Evolutionary conservation across 2,113 vertebrate genomes (phyloP), one percentile per base, ranked within the genome.

Genomic region (Clarias magur): DNA sequence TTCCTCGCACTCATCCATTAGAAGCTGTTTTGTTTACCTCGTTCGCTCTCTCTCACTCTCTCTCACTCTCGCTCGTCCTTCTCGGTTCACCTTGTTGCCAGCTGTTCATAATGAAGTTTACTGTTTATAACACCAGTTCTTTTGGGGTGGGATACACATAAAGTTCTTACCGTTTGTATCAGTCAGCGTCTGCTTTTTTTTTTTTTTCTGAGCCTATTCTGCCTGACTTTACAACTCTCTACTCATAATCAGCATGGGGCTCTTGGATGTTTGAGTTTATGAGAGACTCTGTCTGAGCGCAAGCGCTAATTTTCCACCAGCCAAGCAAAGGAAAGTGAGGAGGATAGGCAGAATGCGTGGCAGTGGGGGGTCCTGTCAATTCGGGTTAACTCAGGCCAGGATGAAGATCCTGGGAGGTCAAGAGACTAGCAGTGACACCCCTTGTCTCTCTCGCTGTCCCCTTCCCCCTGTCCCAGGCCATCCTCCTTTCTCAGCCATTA

Each of bases 31-130:
- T 91, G 89, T 88, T 92, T 95, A 93, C 93, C 92, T 62, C 72
- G 16, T 54, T 65, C 67, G 54, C 82, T 59, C 19, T 23, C 75
- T 80, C 85, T 78, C 75, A 38, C 34, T 83, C 57, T 86, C 81
- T 79, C 81, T 86, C 79, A 76, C 79, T 67, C 16, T 53, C 65
- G 13, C n/a, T 25, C 54, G 48, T 91, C 92, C 93, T 91, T 94
- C 94, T 95, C 93, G 90, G 95, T 94, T 95, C 96, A 96, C 96
- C 95, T 96, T 96, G 95, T 95, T 96, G 76, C 83, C 87, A 90
- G 89, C 88, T 89, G 85, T 88, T 89, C 83, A 34, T 80, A 87
- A 92, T 90, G 87, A 90, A 86, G 81, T 89, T 86, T 89, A 83
- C 86, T 82, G 65, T 92, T 86, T 76, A 65, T 72, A 72, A 82